A percentile compares a stretch with the other conserved stretches of the same genome.
Conservation (phyloP, 2,113 vertebrate species). For the Sturnira hondurensis region DNA sequence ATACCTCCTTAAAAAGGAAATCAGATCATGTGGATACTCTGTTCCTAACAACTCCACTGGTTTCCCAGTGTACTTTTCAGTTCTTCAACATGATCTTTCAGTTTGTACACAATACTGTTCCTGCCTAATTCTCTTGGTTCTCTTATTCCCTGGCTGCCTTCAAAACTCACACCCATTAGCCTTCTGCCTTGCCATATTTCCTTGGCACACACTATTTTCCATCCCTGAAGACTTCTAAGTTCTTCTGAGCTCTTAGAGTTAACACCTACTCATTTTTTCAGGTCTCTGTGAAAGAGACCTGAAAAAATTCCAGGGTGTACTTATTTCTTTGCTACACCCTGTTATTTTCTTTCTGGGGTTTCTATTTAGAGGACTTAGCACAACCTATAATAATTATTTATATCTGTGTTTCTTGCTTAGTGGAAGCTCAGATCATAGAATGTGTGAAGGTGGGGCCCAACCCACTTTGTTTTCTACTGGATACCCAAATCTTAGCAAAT, state of each 20-base stretch:
- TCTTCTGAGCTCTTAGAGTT: background rate
- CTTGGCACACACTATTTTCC: background rate
- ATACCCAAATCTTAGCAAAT: constrained; percentile 21
- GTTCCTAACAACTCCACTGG: background rate
- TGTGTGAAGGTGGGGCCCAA: background rate
- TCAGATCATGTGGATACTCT: background rate
- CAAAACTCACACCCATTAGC: background rate
- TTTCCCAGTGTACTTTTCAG: background rate
- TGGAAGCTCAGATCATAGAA: background rate
- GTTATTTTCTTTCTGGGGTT: background rate
- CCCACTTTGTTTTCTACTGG: background rate
- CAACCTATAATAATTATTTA: background rate
- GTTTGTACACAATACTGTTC: background rate
- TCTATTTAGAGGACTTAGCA: background rate
- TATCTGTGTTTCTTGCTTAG: background rate
- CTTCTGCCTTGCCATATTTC: background rate
- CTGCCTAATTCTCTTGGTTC: background rate
- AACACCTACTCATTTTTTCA: constrained; percentile 12
- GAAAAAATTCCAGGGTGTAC: background rate
- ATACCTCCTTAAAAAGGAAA: background rate
- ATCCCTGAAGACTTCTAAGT: background rate
- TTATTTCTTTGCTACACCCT: background rate
- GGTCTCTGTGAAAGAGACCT: background rate
- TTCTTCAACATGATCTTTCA: background rate
- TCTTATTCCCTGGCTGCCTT: background rate